A percentile compares a stretch with the other conserved stretches of the same genome.
phyloP scores from a whole-genome alignment of 2,888 invertebrate species.

The Disparrhopalites patrizii region DNA sequence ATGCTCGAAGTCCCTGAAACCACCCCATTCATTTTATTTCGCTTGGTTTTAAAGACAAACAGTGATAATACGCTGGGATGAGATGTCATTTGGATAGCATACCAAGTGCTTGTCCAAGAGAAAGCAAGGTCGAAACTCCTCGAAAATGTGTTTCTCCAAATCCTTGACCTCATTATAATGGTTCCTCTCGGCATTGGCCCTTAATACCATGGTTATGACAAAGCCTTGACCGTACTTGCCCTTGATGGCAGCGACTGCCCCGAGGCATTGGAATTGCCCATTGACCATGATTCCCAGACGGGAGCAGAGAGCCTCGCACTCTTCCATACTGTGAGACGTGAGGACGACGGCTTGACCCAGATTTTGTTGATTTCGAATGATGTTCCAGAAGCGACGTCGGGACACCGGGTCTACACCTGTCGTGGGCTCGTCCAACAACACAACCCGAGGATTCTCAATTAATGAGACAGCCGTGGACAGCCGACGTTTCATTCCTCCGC shows the following conservation, averaged over 20 bases:
- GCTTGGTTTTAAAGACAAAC: too few relatives aligned
- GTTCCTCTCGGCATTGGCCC: slow-evolving; percentile 14
- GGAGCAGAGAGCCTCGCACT: slow-evolving; percentile 75
- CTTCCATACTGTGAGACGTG: too few relatives aligned
- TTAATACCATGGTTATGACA: slow-evolving; percentile 30
- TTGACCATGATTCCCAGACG: slow-evolving; percentile 71
- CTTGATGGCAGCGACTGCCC: slow-evolving; percentile 67
- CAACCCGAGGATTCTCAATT: slow-evolving; percentile 57
- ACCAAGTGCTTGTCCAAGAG: slow-evolving; percentile 68
- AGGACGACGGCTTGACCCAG: slow-evolving; percentile 61
- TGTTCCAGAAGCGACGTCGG: slow-evolving; percentile 62
- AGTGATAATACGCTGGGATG: too few relatives aligned
- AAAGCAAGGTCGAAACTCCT: slow-evolving; percentile 58
- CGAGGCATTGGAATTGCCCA: slow-evolving; percentile 69
- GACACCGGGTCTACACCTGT: slow-evolving; percentile 62
- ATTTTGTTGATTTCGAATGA: slow-evolving; percentile 56
- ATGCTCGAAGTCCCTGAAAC: too few relatives aligned
- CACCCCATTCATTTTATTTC: too few relatives aligned
- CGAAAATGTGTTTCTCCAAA: slow-evolving; percentile 57
- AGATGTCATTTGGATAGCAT: slow-evolving; percentile 38
- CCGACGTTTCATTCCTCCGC: slow-evolving; percentile 91
- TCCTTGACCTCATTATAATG: slow-evolving; percentile 23
- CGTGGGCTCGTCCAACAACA: slow-evolving; percentile 24
- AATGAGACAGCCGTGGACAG: slow-evolving; percentile 81
- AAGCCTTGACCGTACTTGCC: slow-evolving; percentile 59